A percentile compares a stretch with the other conserved stretches of the same genome.
Conservation (phyloP, 2,113 vertebrate species). For the Cairina moschata region DNA sequence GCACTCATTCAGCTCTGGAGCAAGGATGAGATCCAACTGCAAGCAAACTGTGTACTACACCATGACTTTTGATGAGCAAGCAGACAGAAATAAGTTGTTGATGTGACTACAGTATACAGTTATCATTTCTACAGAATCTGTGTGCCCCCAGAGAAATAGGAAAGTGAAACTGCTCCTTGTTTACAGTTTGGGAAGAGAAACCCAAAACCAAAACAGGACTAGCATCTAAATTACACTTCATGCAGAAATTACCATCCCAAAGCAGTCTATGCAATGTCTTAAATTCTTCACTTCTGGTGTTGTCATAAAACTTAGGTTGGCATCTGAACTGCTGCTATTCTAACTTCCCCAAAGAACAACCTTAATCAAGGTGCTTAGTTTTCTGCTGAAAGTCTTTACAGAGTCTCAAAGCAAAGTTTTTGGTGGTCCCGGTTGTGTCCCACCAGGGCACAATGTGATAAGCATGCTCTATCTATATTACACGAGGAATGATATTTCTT, state of each 20-base stretch:
- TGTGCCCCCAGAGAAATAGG: neutral
- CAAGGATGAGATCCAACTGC: neutral
- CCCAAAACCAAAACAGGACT: neutral
- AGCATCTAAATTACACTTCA: neutral
- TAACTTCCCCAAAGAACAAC: neutral
- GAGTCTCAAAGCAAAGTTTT: neutral
- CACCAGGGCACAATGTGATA: neutral
- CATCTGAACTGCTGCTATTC: neutral
- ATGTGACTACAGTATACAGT: neutral
- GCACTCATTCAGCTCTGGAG: neutral
- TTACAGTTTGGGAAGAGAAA: neutral
- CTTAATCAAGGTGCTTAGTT: neutral
- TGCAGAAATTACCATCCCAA: neutral
- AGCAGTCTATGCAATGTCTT: neutral
- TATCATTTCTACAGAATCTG: neutral
- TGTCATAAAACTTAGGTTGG: neutral
- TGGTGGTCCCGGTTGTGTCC: neutral
- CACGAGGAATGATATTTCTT: neutral
- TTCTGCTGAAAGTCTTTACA: neutral
- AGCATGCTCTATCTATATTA: neutral
- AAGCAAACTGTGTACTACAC: neutral
- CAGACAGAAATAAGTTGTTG: neutral
- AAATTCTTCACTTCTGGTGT: neutral
- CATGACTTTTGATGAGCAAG: conserved; percentile 16
- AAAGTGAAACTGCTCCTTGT: neutral